Base-by-base conservation (phyloP, 2,113 vertebrate species). In the Aphyosemion australe region DNA sequence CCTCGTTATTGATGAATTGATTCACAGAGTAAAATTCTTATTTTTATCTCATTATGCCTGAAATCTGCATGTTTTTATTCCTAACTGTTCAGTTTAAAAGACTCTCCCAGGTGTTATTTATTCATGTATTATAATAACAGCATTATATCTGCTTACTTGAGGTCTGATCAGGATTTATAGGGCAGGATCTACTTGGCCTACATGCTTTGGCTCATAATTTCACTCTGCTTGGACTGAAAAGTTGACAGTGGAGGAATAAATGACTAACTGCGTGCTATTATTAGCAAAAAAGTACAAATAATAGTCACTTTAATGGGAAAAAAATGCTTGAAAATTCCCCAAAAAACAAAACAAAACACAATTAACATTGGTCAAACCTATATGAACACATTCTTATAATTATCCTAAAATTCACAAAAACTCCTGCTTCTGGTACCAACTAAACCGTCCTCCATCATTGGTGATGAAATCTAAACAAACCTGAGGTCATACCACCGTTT, bases 161-260 rank as follows among this genome's bases (percentile, higher is more conserved):
- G 52, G 8, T 51, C 61, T 0, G 59, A 65, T 58, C 56, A 47
- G 59, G 69, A 65, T 71, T 77, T 74, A 69, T 77, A 83, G 78
- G 73, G 70, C 78, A 55, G 54, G 76, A 60, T 78, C 73, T 66
- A 76, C 78, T 73, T 79, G 52, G 74, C 78, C 78, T 79, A 43
- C 56, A 70, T 61, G 37, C 49, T 64, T 34, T 49, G 53, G 32
- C 12, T 62, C 64, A n/a, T 59, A 1, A 65, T 39, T 49, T 61
- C 21, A 42, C 18, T 55, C 48, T 45, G 52, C 8, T 60, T 13
- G 34, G 32, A 52, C 18, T 47, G 37, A 61, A 46, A 51, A 61
- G 45, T 56, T 67, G n/a, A 62, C 8, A 20, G 12, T 46, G 18
- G 52, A 3, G 6, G 13, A 10, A 34, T 10, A n/a, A 8, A 5